Evolutionary conservation across 2,888 invertebrate species (phyloP).

Genomic region (Tetranychus piercei): DNA sequence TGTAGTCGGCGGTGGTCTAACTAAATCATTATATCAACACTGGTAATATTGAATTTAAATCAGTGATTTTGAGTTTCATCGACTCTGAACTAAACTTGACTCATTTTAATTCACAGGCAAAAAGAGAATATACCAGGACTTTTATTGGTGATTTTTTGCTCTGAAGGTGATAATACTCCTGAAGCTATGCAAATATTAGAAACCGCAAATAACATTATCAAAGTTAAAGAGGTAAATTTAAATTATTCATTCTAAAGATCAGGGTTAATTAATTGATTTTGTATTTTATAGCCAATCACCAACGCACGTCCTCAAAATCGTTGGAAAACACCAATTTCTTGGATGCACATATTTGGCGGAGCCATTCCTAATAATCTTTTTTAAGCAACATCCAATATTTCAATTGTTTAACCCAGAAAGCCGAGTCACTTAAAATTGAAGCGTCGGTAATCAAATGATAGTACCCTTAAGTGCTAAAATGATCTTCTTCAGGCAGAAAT

Average conservation of each 20-base stretch:
- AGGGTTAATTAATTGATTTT: no score
- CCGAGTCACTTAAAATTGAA: no score
- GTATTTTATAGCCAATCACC: no score
- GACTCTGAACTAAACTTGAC: neutral
- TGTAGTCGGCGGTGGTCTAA: neutral
- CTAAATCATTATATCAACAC: neutral
- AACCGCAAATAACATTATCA: neutral
- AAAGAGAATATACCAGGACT: neutral
- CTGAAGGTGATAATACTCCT: constrained; percentile 13
- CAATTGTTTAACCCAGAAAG: no score
- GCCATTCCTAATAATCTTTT: neutral
- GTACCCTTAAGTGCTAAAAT: no score
- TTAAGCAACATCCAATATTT: neutral
- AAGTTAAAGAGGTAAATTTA: neutral
- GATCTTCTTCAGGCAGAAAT: no score
- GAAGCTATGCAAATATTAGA: neutral
- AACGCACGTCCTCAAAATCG: neutral
- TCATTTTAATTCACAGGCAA: neutral
- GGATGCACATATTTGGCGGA: neutral
- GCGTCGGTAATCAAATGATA: no score
- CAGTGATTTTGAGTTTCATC: neutral
- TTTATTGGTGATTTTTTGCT: constrained; percentile 6
- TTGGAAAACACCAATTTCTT: constrained; percentile 11
- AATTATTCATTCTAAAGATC: no score
- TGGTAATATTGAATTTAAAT: neutral